Evolutionary conservation across 1,140 invertebrate species (phyloP).

Genomic region (Drosophila arawakana): DNA sequence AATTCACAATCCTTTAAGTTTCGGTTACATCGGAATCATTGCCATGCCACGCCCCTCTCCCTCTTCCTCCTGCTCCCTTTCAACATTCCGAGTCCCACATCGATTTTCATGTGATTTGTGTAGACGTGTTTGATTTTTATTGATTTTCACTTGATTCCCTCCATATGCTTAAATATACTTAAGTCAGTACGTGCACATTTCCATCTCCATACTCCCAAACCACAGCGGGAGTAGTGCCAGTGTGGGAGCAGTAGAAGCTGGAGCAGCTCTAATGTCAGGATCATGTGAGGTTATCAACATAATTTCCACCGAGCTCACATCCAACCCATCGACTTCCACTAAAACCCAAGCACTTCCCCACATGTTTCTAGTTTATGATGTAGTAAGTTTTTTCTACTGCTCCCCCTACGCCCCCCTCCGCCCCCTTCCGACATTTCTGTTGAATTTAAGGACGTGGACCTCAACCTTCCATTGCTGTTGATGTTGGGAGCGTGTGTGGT

Average conservation of each 20-base stretch:
- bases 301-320: slow-evolving; percentile 62
- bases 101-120: slow-evolving; percentile 82
- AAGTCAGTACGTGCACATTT: slow-evolving; percentile 77
- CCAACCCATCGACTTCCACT: slow-evolving; percentile 14
- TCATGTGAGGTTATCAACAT: slow-evolving; percentile 80
- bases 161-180: slow-evolving; percentile 82
- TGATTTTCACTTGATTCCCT: slow-evolving; percentile 82
- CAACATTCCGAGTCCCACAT: slow-evolving; percentile 38
- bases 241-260: neutral
- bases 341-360: slow-evolving; percentile 36
- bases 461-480: slow-evolving; percentile 19
- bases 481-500: slow-evolving; percentile 73
- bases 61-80: neutral
- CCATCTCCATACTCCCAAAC: slow-evolving; percentile 58
- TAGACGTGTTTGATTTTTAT: slow-evolving; percentile 82
- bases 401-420: slow-evolving; percentile 10
- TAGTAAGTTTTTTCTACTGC: slow-evolving; percentile 62
- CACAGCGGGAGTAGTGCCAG: slow-evolving; percentile 15
- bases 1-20: slow-evolving; percentile 76
- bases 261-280: slow-evolving; percentile 76
- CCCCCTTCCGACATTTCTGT: neutral
- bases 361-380: slow-evolving; percentile 78
- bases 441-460: slow-evolving; percentile 21
- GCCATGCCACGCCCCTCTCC: neutral
- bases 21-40: slow-evolving; percentile 55